Evolutionary conservation across 23 tunicate genomes (phyloP).

Genomic region (Phallusia fumigata): DNA sequence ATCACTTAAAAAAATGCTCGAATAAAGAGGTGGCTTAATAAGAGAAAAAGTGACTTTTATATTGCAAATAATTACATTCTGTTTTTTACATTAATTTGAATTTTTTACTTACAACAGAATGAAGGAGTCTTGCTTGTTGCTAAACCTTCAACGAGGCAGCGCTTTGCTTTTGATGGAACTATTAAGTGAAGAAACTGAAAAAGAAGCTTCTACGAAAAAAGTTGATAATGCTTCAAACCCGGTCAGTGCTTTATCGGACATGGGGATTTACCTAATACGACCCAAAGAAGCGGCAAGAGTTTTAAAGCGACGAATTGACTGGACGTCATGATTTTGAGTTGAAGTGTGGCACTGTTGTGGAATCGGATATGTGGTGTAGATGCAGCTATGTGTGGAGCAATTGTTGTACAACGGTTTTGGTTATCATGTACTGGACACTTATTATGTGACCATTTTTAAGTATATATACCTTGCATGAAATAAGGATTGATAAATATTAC

Average conservation of each 20-base stretch:
- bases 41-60: too few relatives aligned
- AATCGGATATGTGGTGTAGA: too few relatives aligned
- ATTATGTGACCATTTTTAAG: too few relatives aligned
- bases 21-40: too few relatives aligned
- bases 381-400: too few relatives aligned
- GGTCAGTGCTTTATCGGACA: conserved; percentile 39
- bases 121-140: conserved; percentile 72
- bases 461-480: too few relatives aligned
- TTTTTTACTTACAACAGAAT: conserved; percentile 27
- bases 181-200: conserved; percentile 19
- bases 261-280: conserved; percentile 35
- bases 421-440: too few relatives aligned
- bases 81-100: neutral
- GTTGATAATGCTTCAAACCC: conserved; percentile 29
- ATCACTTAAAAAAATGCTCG: too few relatives aligned
- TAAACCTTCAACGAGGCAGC: conserved; percentile 74
- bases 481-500: too few relatives aligned
- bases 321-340: conserved; percentile 15
- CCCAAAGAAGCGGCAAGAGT: conserved; percentile 34
- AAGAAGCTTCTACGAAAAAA: conserved; percentile 17
- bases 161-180: conserved; percentile 73
- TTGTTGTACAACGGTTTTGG: too few relatives aligned
- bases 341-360: too few relatives aligned
- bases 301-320: conserved; percentile 60
- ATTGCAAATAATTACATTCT: too few relatives aligned